Percentiles rank a stretch among this genome's conserved stretches.
phyloP scores from a whole-genome alignment of 2,113 vertebrate species.

The Asarcornis scutulata region DNA sequence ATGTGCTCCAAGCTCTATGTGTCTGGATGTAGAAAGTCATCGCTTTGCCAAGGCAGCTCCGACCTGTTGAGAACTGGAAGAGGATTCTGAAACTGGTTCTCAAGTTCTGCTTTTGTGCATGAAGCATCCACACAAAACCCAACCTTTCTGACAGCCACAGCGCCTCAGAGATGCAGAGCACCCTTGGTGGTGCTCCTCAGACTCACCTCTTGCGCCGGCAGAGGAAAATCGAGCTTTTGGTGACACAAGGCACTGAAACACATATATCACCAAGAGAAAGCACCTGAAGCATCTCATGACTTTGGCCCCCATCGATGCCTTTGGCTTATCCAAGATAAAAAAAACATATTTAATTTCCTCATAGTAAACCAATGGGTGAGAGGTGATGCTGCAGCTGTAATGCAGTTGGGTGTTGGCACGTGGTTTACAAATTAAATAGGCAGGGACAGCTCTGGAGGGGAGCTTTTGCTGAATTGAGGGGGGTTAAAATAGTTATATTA shows the following conservation, averaged over 20 bases:
- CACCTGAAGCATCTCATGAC: background rate
- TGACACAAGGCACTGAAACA: background rate
- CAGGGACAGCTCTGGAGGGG: background rate
- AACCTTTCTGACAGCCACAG: rapidly evolving
- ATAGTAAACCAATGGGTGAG: background rate
- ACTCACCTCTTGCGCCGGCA: rapidly evolving
- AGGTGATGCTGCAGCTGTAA: background rate
- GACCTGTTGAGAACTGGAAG: background rate
- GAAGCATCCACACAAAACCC: rapidly evolving
- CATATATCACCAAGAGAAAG: background rate
- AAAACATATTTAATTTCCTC: background rate
- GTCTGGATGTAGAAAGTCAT: background rate
- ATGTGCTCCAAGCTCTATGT: background rate
- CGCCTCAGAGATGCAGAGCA: rapidly evolving
- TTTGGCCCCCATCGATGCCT: background rate
- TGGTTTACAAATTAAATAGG: rapidly evolving
- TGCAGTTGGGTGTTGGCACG: background rate
- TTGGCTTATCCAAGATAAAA: background rate
- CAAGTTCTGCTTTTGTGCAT: background rate
- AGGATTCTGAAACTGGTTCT: background rate
- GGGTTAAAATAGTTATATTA: background rate
- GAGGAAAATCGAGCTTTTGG: background rate
- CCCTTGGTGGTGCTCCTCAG: background rate
- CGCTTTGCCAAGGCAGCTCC: rapidly evolving
- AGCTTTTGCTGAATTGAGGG: background rate